Percentiles rank a stretch among this genome's conserved stretches.
These are phyloP conservation scores for Centropus bengalensis DNA, from an alignment of 2,113 vertebrate genomes.

Conservation along the genomic window DNA sequence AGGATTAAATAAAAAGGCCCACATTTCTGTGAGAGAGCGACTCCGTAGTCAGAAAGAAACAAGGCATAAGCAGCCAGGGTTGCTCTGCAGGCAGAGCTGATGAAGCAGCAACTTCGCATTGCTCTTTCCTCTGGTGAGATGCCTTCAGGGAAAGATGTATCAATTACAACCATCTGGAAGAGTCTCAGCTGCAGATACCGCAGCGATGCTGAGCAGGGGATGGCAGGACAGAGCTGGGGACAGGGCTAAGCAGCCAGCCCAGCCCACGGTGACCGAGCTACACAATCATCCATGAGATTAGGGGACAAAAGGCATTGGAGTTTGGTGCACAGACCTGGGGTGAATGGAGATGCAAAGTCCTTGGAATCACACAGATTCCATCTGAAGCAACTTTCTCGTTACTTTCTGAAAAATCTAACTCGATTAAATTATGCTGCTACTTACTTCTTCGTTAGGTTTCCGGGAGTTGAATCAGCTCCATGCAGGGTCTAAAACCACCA, in stretches of 20 bases:
- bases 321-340: too few relatives aligned
- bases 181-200: not conserved
- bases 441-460: not conserved
- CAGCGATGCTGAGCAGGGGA: not conserved
- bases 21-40: not conserved
- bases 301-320: not conserved
- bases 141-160: not conserved
- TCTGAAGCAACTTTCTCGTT: not conserved
- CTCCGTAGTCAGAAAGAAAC: not conserved
- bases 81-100: not conserved
- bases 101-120: not conserved
- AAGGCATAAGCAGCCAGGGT: accelerated
- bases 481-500: not conserved
- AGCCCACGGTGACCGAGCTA: not conserved
- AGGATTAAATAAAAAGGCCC: not conserved
- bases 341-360: not conserved
- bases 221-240: not conserved
- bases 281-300: not conserved
- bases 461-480: not conserved
- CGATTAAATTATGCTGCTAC: not conserved
- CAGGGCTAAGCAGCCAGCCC: not conserved
- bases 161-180: not conserved
- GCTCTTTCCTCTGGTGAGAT: not conserved
- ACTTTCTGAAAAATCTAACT: not conserved
- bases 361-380: accelerated